A percentile compares a stretch with the other conserved stretches of the same genome.
These are phyloP conservation scores for Macropis europaea DNA, from an alignment of 2,888 invertebrate genomes.

Conservation along the genomic window DNA sequence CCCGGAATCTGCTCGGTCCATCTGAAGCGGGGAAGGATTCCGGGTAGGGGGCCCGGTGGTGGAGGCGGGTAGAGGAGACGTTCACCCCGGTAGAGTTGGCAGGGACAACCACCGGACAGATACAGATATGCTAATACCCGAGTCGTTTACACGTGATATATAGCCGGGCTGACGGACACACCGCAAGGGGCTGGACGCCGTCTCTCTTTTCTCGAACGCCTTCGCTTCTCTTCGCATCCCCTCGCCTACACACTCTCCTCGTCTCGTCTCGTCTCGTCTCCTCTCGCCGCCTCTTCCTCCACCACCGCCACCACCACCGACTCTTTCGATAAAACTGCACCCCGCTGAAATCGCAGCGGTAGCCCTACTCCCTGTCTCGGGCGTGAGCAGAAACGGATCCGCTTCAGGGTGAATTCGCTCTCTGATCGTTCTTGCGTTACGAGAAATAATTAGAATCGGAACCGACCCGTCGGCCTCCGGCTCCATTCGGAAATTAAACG, in stretches of 20 bases:
- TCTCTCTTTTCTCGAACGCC: conserved; percentile 59
- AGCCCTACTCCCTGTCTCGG: conserved; percentile 26
- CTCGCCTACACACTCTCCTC: neutral
- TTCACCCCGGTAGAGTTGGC: conserved; percentile 69
- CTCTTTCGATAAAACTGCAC: conserved; percentile 46
- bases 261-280: neutral
- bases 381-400: conserved; percentile 14
- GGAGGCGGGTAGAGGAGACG: conserved; percentile 60
- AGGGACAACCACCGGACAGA: conserved; percentile 71
- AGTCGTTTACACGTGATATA: conserved; percentile 76
- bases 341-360: conserved; percentile 50
- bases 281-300: neutral
- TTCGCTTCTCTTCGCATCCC: conserved; percentile 31
- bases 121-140: conserved; percentile 75
- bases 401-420: conserved; percentile 20
- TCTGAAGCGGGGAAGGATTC: conserved; percentile 55
- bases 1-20: conserved; percentile 62
- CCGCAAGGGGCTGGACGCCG: conserved; percentile 60
- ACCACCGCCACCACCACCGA: conserved; percentile 10
- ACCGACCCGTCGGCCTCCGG: neutral
- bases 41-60: conserved; percentile 40
- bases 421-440: neutral
- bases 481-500: neutral
- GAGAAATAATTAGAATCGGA: neutral
- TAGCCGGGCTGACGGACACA: conserved; percentile 71